A percentile compares a stretch with the other conserved stretches of the same genome.
phyloP scores from a whole-genome alignment of 2,113 vertebrate genomes.

The Ia io region DNA sequence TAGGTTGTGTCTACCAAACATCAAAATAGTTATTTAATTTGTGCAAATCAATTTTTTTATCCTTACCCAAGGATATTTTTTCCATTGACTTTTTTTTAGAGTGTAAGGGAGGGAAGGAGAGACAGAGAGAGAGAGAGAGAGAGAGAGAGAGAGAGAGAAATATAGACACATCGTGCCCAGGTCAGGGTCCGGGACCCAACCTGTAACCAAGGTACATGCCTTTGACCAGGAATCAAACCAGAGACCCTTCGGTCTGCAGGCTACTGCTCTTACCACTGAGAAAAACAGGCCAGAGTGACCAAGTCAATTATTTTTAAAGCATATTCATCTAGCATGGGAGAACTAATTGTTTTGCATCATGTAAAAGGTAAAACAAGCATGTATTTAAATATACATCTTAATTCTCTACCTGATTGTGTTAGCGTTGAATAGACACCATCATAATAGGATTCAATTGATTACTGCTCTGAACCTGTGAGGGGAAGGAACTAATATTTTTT shows the following conservation, averaged over 20 bases:
- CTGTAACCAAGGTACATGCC: too few species aligned
- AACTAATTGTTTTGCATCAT: neutral
- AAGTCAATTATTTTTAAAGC: neutral
- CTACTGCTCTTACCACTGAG: too few species aligned
- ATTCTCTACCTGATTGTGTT: neutral
- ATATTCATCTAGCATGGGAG: neutral
- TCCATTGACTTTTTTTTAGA: too few species aligned
- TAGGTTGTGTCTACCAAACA: neutral
- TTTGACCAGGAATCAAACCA: too few species aligned
- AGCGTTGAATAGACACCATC: neutral
- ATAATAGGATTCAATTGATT: neutral
- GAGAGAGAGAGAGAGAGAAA: too few species aligned
- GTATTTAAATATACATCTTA: neutral
- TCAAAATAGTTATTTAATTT: slow-evolving; percentile 32
- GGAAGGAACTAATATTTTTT: neutral
- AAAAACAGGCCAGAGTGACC: neutral
- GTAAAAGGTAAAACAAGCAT: slow-evolving; percentile 11
- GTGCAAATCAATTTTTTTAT: neutral
- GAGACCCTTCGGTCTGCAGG: too few species aligned
- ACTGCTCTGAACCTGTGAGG: neutral
- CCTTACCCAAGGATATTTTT: too few species aligned
- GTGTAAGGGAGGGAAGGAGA: too few species aligned
- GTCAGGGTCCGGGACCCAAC: too few species aligned
- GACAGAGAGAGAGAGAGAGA: too few species aligned
- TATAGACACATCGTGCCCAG: too few species aligned